Percentiles rank a stretch among this genome's conserved stretches.
Conservation (phyloP, 2,113 vertebrate genomes). For the Fregetta grallaria region DNA sequence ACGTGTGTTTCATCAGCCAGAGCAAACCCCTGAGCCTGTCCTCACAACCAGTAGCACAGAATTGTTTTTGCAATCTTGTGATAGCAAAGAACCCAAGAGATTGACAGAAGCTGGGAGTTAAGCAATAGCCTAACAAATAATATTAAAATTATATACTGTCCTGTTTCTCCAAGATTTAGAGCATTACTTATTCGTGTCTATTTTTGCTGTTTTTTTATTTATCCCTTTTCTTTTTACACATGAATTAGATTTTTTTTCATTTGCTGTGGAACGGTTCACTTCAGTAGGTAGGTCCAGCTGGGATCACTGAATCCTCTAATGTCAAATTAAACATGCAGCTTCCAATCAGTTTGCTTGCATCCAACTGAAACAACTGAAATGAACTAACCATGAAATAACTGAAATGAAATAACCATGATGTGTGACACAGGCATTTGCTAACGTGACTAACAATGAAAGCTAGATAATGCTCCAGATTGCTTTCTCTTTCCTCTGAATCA, state of each 20-base stretch:
- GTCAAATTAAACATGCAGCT: neutral
- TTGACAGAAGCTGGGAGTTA: neutral
- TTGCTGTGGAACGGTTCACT: conserved; percentile 87
- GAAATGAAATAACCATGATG: neutral
- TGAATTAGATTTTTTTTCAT: conserved; percentile 89
- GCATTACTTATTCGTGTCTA: conserved; percentile 59
- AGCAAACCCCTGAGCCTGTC: neutral
- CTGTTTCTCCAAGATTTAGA: conserved; percentile 58
- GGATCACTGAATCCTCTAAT: neutral
- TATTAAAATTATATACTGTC: neutral
- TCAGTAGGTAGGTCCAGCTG: conserved; percentile 87
- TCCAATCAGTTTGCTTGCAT: neutral
- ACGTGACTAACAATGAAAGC: conserved; percentile 15
- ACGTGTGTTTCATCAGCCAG: neutral
- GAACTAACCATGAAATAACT: neutral
- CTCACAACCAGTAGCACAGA: neutral
- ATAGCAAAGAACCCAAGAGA: neutral
- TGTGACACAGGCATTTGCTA: neutral
- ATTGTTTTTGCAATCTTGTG: neutral
- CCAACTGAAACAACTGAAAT: neutral
- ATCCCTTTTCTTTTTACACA: conserved; percentile 78
- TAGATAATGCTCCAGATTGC: neutral
- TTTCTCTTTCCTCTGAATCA: conserved; percentile 32
- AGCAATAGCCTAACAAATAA: neutral
- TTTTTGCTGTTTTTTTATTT: conserved; percentile 75